Evolutionary conservation across 2,888 invertebrate genomes (phyloP), one percentile per base, ranked within the genome.

Genomic region (Spodoptera picta): DNA sequence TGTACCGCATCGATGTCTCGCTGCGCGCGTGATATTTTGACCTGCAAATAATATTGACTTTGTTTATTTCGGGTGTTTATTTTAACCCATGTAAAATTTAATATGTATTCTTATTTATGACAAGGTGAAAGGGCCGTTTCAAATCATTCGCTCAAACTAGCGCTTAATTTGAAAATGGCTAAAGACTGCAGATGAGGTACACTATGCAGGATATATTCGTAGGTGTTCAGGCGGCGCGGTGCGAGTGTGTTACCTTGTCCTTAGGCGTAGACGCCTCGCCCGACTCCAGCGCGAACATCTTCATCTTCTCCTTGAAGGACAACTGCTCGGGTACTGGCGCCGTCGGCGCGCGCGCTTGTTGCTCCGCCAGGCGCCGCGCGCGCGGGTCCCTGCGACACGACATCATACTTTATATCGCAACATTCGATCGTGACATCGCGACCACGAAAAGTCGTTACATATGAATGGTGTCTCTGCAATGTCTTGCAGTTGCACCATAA

Each of bases 251-350:
- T 81, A 93, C 94, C 95, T 98, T 98, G 90, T 99, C 98, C 93
- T 98, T 97, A 75, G 99, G 99, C 69, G 98, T 98, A 85, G 97
- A 96, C 82, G 97, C 96, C 87, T 99, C 99, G 47, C 99, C 99
- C 12, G 98, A 97, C 95, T 99, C 99, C 93, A 98, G 96, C 48
- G 99, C 99, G 95, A 99, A 99, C 98, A 99, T 98, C 94, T 98
- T 98, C 99, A 99, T 99, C 94, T 99, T 99, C 92, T 99, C 99
- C 90, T 98, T 97, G 94, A 99, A 99, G 63, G 98, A 98, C 69
- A 99, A 95, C 84, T 99, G 98, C 88, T 99, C 99, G 2, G 98
- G 98, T 70, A 98, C 96, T 60, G 97, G 96, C 75, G 95, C 92
- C 24, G 97, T 74, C 96, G 96, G 69, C 96, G 96, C 86, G 57